Conservation (phyloP, 2,113 vertebrate species). For the Pristiophorus japonicus region DNA sequence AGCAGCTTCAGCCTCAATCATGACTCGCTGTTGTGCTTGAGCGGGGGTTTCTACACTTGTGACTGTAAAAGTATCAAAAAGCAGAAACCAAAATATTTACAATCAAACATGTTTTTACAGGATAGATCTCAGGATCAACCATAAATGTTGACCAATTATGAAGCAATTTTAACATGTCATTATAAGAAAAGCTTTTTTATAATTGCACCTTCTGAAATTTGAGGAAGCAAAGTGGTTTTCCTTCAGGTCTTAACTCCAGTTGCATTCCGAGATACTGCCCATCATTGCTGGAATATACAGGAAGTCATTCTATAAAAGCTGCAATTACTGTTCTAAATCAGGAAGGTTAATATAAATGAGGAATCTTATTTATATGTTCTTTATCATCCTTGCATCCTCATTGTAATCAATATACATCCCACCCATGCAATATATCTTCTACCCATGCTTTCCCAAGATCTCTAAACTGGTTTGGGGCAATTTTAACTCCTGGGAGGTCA, state of each 20-base stretch:
- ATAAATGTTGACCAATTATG: background rate
- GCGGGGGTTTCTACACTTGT: background rate
- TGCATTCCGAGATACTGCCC: background rate
- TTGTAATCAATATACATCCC: background rate
- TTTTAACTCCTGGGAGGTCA: background rate
- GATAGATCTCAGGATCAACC: background rate
- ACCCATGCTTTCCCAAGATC: background rate
- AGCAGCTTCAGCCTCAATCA: background rate
- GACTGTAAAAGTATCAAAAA: background rate
- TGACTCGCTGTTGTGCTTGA: background rate
- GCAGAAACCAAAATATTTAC: background rate
- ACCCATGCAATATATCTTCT: no score
- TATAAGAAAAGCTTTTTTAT: background rate
- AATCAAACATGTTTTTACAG: background rate
- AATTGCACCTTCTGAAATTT: slow-evolving; percentile 1
- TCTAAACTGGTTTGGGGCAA: background rate
- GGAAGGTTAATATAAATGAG: background rate
- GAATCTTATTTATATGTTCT: background rate
- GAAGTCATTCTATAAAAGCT: background rate
- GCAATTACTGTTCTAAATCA: background rate
- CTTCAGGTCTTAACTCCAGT: background rate
- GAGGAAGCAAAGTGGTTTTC: background rate
- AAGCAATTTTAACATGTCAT: background rate
- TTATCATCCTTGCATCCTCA: background rate
- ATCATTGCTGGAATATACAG: background rate